Evolutionary conservation across 2,888 invertebrate genomes (phyloP).

Genomic region (Labia minor): DNA sequence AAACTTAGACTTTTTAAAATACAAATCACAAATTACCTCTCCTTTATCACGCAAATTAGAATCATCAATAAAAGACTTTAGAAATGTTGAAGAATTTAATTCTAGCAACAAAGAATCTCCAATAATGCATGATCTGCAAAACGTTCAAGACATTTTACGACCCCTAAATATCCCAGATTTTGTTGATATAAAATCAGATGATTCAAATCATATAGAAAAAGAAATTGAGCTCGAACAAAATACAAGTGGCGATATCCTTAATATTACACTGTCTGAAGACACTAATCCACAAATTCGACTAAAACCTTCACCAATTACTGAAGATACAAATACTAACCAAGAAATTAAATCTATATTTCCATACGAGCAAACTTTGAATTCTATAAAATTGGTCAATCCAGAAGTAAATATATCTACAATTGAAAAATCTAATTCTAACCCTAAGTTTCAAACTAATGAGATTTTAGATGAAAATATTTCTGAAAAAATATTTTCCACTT

Average conservation of each 20-base stretch:
- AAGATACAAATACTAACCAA: too few relatives aligned
- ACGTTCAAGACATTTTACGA: neutral
- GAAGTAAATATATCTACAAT: too few relatives aligned
- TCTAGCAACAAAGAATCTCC: neutral
- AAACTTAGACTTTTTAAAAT: neutral
- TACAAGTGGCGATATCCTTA: constrained; percentile 33
- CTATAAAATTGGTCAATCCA: too few relatives aligned
- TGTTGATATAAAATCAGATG: neutral
- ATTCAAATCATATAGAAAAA: constrained; percentile 4
- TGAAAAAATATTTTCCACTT: too few relatives aligned
- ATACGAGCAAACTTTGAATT: too few relatives aligned
- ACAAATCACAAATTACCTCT: neutral
- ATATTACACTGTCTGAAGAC: constrained; percentile 32
- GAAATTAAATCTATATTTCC: too few relatives aligned
- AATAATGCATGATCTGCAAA: neutral
- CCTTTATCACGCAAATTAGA: neutral
- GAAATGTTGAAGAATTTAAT: neutral
- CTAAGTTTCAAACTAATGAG: too few relatives aligned
- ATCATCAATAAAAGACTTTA: neutral
- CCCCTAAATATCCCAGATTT: too few relatives aligned
- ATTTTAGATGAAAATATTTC: too few relatives aligned
- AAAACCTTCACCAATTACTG: too few relatives aligned
- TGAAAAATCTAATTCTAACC: too few relatives aligned
- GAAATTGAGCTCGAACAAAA: constrained; percentile 33
- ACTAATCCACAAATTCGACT: constrained; percentile 21